Evolutionary conservation across 92 coral and sea anemone genomes (phyloP), one percentile per base, ranked within the genome.

Genomic region (Siderastrea siderea): DNA sequence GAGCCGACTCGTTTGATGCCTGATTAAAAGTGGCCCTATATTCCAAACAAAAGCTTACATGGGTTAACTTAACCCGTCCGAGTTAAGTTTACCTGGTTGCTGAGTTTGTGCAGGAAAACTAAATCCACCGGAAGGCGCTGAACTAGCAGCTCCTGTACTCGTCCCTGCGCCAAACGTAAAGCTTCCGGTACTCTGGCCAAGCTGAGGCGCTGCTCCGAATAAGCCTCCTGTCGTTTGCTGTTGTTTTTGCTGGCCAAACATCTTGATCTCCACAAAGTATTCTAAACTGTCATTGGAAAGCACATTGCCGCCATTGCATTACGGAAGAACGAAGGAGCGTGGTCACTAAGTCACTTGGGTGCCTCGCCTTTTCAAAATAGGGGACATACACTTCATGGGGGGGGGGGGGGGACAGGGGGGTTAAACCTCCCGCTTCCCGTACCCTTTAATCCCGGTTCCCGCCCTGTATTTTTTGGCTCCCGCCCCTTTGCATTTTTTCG

Each of bases 91-190:
- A 81, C 85, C 85, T 68, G 85, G 73, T 79, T 76, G 80, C 17
- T 62, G 83, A 12, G 85, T 10, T 17, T 71, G 17, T 7, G 80
- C 63, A 3, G 87, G 0, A 51, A 84, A 84, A 66, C 10, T 60
- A 45, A 84, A 84, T n/a, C 87, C 87, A 53, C 55, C 78, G 1
- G 87, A 19, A 50, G 80, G 5, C n/a, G 70, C 60, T 13, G 79
- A 62, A 62, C 80, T 60, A 3, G 61, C 15, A n/a, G 80, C 81
- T 54, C 47, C 38, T 3, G n/a, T 2, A 14, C 58, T 68, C 3
- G 89, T 43, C 4, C 83, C 55, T 16, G 93, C 63, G 14, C 95
- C 95, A 89, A 92, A 85, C 8, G 44, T 17, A 58, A 92, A 89
- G 47, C 96, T 92, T 74, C 89, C 81, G 3, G 87, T 62, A 53